Base-by-base conservation (phyloP, 2,797 vertebrate genomes). In the Eospalax fontanierii region DNA sequence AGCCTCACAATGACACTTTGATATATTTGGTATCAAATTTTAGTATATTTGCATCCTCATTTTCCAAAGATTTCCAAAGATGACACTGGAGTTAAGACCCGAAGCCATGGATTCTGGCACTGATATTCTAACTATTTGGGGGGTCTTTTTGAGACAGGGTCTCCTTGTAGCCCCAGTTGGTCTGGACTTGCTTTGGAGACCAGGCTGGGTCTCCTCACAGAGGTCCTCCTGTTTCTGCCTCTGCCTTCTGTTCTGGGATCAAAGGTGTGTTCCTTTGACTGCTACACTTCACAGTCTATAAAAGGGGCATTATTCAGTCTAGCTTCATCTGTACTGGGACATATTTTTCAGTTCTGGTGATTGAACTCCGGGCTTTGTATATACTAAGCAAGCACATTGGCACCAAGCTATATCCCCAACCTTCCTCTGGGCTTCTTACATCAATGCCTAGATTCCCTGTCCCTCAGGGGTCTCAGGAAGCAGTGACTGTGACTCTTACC, bases 71-170 rank as follows among this genome's bases (percentile, higher is more conserved):
- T 24, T 71, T 30, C 6, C 35, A 21, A 73, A 21, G 50, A 75
- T 19, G 6, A 76, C 65, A n/a, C 7, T 57, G 22, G 63, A 50
- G 21, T 75, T 28, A 80, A 61, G n/a, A 33, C 71, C 10, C 90
- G 28, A 66, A 76, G 1, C 2, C 7, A 3, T 0, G 4, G 1
- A 21, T 24, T 24, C 12, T 6, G 19, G 7, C 4, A 8, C 19
- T 21, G 65, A 8, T 19, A 0, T 1, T 35, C 35, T 21, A n/a
- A 57, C 6, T 74, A 46, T 54, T 54, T 54, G 2, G 9, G 50
- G 9, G 50, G 50, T 54, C 12, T 54, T 54, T 9, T 54, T 54
- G 8, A 54, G 50, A 54, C 50, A 54, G 50, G 50, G 50, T 54
- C 50, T 54, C 50, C 50, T 15, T 54, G 12, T 2, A 54, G 50